Evolutionary conservation across 2,888 invertebrate genomes (phyloP), one percentile per base, ranked within the genome.

Genomic region (Orthonychiurus folsomi): DNA sequence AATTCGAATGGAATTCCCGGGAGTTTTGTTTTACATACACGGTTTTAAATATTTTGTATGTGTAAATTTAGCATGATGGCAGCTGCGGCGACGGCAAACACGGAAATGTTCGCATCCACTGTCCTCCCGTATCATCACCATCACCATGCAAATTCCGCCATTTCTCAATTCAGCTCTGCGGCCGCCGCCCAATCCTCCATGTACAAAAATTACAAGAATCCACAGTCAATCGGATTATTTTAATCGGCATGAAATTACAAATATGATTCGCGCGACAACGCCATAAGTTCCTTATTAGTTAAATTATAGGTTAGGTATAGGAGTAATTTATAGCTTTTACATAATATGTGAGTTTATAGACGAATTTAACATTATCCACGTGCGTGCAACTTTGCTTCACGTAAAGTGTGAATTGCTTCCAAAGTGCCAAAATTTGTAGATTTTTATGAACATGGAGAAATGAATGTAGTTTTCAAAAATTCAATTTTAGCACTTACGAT

Each of bases 181-280:
- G 65, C 63, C 48, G 62, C 66, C 3, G 56, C 60, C 21, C n/a
- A n/a, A n/a, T 63, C 68, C 12, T 59, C 57, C 47, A 68, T 68
- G 66, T 69, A 69, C 63, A 69, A 69, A 66, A 64, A 64, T 62
- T 69, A 69, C 59, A 69, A 67, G 64, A 69, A 67, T 69, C 62
- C 68, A 58, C 68, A 69, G 61, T 62, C 68, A 25, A 62, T 69
- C 23, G 69, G 69, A 50, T 61, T 69, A 52, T 69, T 69, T 64
- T 69, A n/a, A n/a, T n/a, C n/a, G 60, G 63, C 56, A 5, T 23
- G 55, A n/a, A n/a, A n/a, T n/a, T n/a, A n/a, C n/a, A n/a, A n/a
- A n/a, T n/a, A n/a, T n/a, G n/a, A n/a, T n/a, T n/a, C n/a, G n/a
- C n/a, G n/a, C n/a, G n/a, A n/a, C n/a, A n/a, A n/a, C n/a, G n/a